Evolutionary conservation across 1,140 invertebrate species (phyloP).

Genomic region (Pseudobourletiella spinata): DNA sequence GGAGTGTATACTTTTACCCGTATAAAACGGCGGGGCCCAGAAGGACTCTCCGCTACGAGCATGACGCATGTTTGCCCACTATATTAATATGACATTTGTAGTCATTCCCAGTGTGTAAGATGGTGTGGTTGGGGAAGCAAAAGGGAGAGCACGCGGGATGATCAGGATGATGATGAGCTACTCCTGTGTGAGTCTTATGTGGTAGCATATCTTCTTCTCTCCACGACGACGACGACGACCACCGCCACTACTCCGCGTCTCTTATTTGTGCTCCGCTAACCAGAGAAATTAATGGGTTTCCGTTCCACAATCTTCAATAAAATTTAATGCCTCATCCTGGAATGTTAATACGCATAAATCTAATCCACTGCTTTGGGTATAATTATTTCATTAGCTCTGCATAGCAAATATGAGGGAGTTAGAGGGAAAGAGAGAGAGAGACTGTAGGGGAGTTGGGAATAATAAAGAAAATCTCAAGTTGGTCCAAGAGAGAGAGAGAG

Average conservation of each 20-base stretch:
- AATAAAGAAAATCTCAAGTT: background rate
- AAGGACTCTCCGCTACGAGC: too few relatives aligned
- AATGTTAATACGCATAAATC: conserved; percentile 10
- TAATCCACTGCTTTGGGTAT: background rate
- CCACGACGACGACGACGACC: too few relatives aligned
- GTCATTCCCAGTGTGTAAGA: background rate
- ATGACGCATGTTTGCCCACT: too few relatives aligned
- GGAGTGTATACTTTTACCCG: too few relatives aligned
- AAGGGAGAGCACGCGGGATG: conserved; percentile 8
- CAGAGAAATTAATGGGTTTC: conserved; percentile 12
- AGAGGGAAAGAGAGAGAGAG: background rate
- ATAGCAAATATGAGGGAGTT: background rate
- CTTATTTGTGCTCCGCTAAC: background rate
- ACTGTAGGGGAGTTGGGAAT: background rate
- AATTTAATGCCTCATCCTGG: conserved; percentile 13
- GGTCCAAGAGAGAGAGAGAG: too few relatives aligned
- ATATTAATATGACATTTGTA: conserved; percentile 2
- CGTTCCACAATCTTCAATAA: conserved; percentile 16
- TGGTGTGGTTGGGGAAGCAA: background rate
- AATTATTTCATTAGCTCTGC: conserved; percentile 3
- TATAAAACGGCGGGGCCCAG: too few relatives aligned
- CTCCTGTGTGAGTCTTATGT: too few relatives aligned
- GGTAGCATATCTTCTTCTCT: background rate
- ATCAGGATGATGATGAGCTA: too few relatives aligned
- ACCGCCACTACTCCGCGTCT: background rate